These are phyloP conservation scores for Notocelia uddmanniana DNA, from an alignment of 2,888 invertebrate genomes.

Conservation along the genomic window DNA sequence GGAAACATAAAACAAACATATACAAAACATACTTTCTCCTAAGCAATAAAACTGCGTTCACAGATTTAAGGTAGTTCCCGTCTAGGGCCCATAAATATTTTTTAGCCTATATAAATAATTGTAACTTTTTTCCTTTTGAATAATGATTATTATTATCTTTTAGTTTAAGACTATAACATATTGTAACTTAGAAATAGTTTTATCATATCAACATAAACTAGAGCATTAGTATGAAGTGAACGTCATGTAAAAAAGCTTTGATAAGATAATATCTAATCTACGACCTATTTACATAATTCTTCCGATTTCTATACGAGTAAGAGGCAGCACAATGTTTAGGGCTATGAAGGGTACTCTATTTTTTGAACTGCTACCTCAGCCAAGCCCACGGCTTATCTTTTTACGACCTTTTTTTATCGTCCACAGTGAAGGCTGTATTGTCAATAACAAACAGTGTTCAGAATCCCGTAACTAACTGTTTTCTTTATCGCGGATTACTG, in stretches of 20 bases:
- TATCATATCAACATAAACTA: conserved; percentile 8
- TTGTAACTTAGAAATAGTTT: conserved; percentile 8
- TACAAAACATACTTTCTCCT: too few relatives aligned
- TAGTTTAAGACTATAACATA: too few relatives aligned
- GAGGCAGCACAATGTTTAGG: conserved; percentile 12
- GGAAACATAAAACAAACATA: too few relatives aligned
- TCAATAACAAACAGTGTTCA: conserved; percentile 54
- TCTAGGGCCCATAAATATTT: too few relatives aligned
- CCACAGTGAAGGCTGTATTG: conserved; percentile 53
- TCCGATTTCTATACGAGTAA: neutral
- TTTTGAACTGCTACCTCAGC: conserved; percentile 34
- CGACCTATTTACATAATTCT: neutral
- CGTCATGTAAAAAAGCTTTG: conserved; percentile 21
- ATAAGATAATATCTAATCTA: conserved; percentile 24
- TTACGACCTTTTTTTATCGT: conserved; percentile 51
- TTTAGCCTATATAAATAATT: too few relatives aligned
- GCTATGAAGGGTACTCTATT: conserved; percentile 21
- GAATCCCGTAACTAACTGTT: conserved; percentile 59
- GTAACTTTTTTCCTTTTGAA: too few relatives aligned
- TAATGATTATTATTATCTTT: too few relatives aligned
- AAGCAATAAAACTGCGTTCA: too few relatives aligned
- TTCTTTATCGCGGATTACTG: conserved; percentile 64
- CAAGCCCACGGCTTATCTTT: conserved; percentile 50
- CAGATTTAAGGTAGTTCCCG: too few relatives aligned
- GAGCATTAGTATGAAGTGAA: neutral